Conservation (phyloP, 2,797 vertebrate species). For the Chelon auratus region DNA sequence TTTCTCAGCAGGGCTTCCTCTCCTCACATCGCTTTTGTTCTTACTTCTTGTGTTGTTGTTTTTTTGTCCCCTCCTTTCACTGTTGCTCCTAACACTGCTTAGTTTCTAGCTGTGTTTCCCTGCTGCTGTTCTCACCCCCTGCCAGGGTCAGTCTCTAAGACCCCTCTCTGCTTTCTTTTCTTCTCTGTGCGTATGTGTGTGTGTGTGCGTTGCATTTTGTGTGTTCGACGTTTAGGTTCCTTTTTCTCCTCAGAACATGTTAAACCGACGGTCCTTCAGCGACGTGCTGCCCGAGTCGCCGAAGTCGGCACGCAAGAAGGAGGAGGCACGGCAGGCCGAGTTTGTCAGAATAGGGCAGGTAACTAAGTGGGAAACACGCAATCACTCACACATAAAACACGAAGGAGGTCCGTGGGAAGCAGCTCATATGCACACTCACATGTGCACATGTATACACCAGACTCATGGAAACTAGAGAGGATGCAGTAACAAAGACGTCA, state of each 20-base stretch:
- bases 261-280: conserved; percentile 96
- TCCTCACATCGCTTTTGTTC: conserved; percentile 52
- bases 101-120: conserved; percentile 36
- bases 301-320: conserved; percentile 96
- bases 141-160: conserved; percentile 75
- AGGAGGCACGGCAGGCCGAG: conserved; percentile 96
- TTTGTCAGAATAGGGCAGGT: conserved; percentile 95
- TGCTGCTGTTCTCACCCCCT: conserved; percentile 57
- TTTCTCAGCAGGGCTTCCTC: conserved; percentile 67
- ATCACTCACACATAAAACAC: conserved; percentile 2
- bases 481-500: neutral
- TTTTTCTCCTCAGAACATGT: conserved; percentile 94
- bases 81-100: conserved; percentile 40
- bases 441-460: neutral
- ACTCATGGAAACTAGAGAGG: conserved; percentile 1
- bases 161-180: conserved; percentile 64
- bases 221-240: conserved; percentile 83
- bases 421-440: neutral
- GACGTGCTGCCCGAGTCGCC: conserved; percentile 97
- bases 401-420: conserved; percentile 3
- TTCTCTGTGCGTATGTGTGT: conserved; percentile 8
- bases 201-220: conserved; percentile 42
- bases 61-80: conserved; percentile 12
- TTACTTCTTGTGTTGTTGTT: conserved; percentile 23
- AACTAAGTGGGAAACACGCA: conserved; percentile 69